Evolutionary conservation across 2,797 vertebrate genomes (phyloP).

Genomic region (Vespertilio murinus): DNA sequence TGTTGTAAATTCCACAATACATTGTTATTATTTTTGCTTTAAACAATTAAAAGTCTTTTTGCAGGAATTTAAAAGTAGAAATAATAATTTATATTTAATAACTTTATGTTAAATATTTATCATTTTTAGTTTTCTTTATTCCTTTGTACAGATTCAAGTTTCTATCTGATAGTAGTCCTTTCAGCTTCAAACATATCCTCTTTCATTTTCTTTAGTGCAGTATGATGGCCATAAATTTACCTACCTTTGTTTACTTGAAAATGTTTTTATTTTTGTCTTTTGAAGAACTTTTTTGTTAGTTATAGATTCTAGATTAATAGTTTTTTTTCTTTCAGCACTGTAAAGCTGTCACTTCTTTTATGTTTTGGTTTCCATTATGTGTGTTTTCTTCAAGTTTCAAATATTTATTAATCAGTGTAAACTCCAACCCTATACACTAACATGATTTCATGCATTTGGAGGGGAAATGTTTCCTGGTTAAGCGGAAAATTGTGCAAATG

Average conservation of each 20-base stretch:
- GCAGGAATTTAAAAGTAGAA: constrained; percentile 5
- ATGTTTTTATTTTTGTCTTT: constrained; percentile 52
- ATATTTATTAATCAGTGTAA: too few species aligned
- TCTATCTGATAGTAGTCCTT: background rate
- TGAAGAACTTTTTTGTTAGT: constrained; percentile 21
- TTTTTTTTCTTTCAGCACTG: background rate
- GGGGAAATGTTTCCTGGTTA: background rate
- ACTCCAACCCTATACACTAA: too few species aligned
- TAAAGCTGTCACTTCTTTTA: background rate
- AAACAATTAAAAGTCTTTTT: background rate
- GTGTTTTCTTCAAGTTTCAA: too few species aligned
- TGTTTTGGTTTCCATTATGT: background rate
- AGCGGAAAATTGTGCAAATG: background rate
- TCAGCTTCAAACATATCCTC: constrained; percentile 22
- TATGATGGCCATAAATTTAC: background rate
- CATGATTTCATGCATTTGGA: too few species aligned
- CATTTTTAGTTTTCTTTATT: constrained; percentile 23
- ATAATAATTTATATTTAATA: constrained; percentile 9
- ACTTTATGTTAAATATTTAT: background rate
- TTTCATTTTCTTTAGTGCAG: background rate
- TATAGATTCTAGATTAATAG: constrained; percentile 27
- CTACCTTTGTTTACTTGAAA: constrained; percentile 30
- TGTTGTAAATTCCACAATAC: background rate
- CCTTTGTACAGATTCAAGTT: background rate
- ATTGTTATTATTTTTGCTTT: background rate